phyloP scores from a whole-genome alignment of 2,888 invertebrate species.

The Ornithoptera priamus region DNA sequence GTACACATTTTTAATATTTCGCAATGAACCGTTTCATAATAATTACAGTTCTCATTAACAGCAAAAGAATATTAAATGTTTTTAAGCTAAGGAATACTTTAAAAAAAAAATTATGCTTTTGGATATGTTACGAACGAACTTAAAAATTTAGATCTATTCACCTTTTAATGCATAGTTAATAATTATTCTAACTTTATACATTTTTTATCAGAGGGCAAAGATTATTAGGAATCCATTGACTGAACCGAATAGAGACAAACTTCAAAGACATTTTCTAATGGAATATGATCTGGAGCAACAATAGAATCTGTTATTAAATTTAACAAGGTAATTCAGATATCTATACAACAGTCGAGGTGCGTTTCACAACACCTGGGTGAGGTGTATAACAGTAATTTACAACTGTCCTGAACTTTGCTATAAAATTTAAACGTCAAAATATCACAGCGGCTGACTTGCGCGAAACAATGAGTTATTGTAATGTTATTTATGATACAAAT shows the following conservation, averaged over 20 bases:
- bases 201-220: too few species aligned
- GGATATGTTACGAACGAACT: too few species aligned
- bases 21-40: too few species aligned
- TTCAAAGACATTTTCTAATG: not conserved
- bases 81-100: too few species aligned
- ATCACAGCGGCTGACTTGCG: constrained; percentile 50
- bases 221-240: not conserved
- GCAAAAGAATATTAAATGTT: too few species aligned
- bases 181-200: too few species aligned
- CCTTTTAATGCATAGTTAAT: too few species aligned
- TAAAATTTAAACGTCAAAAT: constrained; percentile 50
- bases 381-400: constrained; percentile 50
- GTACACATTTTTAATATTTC: too few species aligned
- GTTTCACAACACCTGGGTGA: constrained; percentile 49
- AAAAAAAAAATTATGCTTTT: too few species aligned
- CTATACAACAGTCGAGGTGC: constrained; percentile 33
- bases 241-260: not conserved
- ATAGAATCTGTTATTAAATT: constrained; percentile 6
- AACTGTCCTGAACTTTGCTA: constrained; percentile 57
- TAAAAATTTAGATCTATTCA: too few species aligned
- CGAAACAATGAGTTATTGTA: constrained; percentile 57
- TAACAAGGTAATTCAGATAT: constrained; percentile 11
- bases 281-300: not conserved
- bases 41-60: too few species aligned
- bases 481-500: constrained; percentile 40